phyloP scores from a whole-genome alignment of 1,140 invertebrate genomes.

The Diorhabda carinulata region DNA sequence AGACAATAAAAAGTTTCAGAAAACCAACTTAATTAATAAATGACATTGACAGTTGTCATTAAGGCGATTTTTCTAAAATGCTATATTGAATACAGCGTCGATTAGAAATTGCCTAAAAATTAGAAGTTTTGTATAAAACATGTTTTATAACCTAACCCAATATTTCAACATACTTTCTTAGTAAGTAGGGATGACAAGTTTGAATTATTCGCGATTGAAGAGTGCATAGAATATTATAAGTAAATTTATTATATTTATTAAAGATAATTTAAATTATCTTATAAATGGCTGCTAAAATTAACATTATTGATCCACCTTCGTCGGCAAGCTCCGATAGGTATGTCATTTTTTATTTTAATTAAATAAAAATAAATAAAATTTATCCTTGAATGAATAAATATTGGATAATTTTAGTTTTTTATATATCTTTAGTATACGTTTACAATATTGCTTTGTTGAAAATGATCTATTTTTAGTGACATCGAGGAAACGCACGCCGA shows the following conservation, averaged over 20 bases:
- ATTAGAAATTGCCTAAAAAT: too few species aligned
- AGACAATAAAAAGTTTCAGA: conserved; percentile 2
- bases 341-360: conserved; percentile 19
- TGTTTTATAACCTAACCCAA: too few species aligned
- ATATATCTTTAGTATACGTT: too few species aligned
- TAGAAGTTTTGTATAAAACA: too few species aligned
- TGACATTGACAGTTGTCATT: not conserved
- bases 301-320: conserved; percentile 70
- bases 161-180: too few species aligned
- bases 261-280: not conserved
- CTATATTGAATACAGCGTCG: too few species aligned
- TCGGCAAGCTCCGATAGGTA: conserved; percentile 82
- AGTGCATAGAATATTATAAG: too few species aligned
- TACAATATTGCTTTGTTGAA: not conserved
- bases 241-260: not conserved
- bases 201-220: too few species aligned
- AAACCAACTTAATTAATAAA: not conserved
- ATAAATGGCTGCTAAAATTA: conserved; percentile 64
- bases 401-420: too few species aligned
- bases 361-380: too few species aligned
- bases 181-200: too few species aligned
- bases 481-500: conserved; percentile 53
- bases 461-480: conserved; percentile 44
- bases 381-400: too few species aligned
- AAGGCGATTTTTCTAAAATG: not conserved